These are phyloP conservation scores for Netelia inedita DNA, from an alignment of 2,888 invertebrate species.

Conservation along the genomic window DNA sequence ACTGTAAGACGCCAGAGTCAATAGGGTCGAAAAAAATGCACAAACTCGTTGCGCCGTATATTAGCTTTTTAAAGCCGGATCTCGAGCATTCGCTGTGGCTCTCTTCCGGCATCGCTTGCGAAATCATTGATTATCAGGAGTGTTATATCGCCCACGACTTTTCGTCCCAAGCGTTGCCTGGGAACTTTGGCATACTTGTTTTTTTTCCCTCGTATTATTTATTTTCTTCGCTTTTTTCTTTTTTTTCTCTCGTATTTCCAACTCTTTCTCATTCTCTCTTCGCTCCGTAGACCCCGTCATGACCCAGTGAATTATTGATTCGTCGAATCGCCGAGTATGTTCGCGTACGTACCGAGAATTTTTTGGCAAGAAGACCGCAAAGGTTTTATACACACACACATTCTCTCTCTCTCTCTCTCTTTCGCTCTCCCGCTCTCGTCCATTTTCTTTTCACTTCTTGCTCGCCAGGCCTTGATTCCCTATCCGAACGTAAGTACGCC, in stretches of 20 bases:
- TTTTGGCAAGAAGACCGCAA: constrained; percentile 76
- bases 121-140: constrained; percentile 67
- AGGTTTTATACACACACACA: constrained; percentile 19
- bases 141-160: constrained; percentile 55
- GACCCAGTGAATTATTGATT: constrained; percentile 83
- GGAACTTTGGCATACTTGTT: constrained; percentile 65
- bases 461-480: constrained; percentile 17
- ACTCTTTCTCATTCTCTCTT: constrained; percentile 39
- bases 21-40: background rate
- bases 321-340: constrained; percentile 65
- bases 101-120: constrained; percentile 46
- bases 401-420: constrained; percentile 45
- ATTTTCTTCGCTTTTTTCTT: background rate
- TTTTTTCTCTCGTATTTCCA: constrained; percentile 19
- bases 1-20: background rate
- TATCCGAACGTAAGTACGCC: constrained; percentile 31
- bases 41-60: background rate
- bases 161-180: constrained; percentile 55
- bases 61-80: constrained; percentile 39
- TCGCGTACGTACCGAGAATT: constrained; percentile 64
- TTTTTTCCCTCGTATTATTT: constrained; percentile 19
- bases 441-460: constrained; percentile 12
- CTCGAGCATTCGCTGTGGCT: constrained; percentile 16
- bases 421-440: constrained; percentile 37
- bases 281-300: constrained; percentile 73